Percentiles rank a stretch among this genome's conserved stretches.
phyloP scores from a whole-genome alignment of 2,113 vertebrate species.

The Lepus timidus region DNA sequence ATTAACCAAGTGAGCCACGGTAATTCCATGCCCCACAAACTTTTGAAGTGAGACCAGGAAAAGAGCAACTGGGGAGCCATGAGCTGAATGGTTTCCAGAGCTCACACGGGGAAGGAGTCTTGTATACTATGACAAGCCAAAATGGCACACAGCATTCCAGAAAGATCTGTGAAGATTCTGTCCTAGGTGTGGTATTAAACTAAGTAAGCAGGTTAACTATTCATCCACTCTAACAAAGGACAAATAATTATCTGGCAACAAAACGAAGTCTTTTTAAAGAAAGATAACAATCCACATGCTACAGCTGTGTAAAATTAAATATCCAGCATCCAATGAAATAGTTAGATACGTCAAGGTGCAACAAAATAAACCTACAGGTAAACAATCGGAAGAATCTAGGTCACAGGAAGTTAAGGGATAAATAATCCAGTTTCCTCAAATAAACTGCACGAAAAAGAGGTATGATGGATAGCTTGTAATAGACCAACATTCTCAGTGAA shows the following conservation, averaged over 20 bases:
- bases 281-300: neutral
- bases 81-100: neutral
- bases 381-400: neutral
- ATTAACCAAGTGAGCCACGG: no score
- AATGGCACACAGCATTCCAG: neutral
- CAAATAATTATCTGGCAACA: neutral
- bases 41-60: neutral
- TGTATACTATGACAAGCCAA: neutral
- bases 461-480: neutral
- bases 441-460: neutral
- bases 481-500: neutral
- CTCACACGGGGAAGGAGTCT: neutral
- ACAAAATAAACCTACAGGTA: neutral
- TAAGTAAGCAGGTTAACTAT: neutral
- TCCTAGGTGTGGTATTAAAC: neutral
- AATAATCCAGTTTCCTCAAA: constrained; percentile 6
- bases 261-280: constrained; percentile 30
- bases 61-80: neutral
- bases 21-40: no score
- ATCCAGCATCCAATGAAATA: neutral
- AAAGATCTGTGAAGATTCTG: neutral
- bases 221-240: neutral
- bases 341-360: neutral
- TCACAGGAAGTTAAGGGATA: neutral
- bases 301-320: constrained; percentile 8